These are phyloP conservation scores for Acromyrmex heyeri DNA, from an alignment of 1,140 invertebrate genomes.

Conservation along the genomic window DNA sequence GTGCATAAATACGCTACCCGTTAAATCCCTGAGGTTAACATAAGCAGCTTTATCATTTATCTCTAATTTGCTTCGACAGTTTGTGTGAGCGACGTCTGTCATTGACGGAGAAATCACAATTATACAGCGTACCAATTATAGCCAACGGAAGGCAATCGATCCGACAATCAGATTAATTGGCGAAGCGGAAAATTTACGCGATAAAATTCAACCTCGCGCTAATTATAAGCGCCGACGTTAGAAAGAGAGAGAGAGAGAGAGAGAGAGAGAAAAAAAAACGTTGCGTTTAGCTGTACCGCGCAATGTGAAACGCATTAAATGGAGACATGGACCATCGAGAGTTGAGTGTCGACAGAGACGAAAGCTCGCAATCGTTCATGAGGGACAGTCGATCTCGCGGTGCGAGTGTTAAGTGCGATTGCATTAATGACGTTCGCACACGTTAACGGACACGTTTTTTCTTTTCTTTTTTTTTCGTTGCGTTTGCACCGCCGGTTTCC, in stretches of 20 bases:
- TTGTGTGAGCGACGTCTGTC: slow-evolving; percentile 14
- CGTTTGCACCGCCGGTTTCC: slow-evolving; percentile 12
- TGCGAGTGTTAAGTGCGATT: slow-evolving; percentile 26
- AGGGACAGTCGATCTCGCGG: slow-evolving; percentile 24
- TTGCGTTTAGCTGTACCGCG: background rate
- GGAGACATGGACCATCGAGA: background rate
- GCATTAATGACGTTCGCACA: slow-evolving; percentile 26
- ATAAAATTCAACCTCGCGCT: background rate
- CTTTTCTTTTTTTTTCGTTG: background rate
- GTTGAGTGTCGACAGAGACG: slow-evolving; percentile 19
- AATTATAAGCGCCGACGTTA: background rate
- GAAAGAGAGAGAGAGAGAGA: background rate
- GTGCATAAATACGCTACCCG: slow-evolving; percentile 23
- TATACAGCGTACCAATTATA: slow-evolving; percentile 37
- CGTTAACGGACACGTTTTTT: slow-evolving; percentile 19
- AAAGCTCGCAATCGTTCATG: slow-evolving; percentile 20
- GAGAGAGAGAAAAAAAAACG: no score
- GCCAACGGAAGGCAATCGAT: slow-evolving; percentile 22
- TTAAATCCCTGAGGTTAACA: slow-evolving; percentile 20
- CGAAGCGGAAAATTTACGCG: slow-evolving; percentile 32
- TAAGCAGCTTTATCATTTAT: slow-evolving; percentile 47
- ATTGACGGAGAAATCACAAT: slow-evolving; percentile 44
- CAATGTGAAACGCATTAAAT: slow-evolving; percentile 1
- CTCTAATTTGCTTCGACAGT: slow-evolving; percentile 45
- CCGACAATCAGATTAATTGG: slow-evolving; percentile 40